phyloP scores from a whole-genome alignment of 2,113 vertebrate genomes.

The Monopterus albus region DNA sequence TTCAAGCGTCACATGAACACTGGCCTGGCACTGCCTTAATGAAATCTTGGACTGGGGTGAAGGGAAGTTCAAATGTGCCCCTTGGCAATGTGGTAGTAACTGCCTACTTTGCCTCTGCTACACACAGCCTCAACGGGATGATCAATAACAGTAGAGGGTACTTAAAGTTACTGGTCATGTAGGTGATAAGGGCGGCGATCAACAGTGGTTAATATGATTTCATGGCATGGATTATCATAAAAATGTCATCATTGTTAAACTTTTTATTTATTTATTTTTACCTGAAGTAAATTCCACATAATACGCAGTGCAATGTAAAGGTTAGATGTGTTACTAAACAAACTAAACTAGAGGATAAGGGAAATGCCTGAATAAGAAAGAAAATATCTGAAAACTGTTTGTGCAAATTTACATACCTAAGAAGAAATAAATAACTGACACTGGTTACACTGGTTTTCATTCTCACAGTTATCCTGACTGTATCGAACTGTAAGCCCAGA shows the following conservation, averaged over 20 bases:
- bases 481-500: too few species aligned
- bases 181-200: background rate
- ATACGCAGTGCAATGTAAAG: too few species aligned
- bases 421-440: too few species aligned
- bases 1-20: constrained; percentile 81
- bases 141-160: background rate
- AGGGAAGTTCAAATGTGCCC: constrained; percentile 79
- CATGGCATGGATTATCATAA: background rate
- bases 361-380: too few species aligned
- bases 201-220: background rate
- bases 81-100: constrained; percentile 39
- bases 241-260: background rate
- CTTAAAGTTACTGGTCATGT: background rate
- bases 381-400: too few species aligned
- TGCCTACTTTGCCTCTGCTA: constrained; percentile 30
- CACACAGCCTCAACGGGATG: constrained; percentile 20
- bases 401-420: too few species aligned
- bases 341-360: too few species aligned
- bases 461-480: too few species aligned
- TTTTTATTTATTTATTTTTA: too few species aligned
- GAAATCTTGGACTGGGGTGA: constrained; percentile 85
- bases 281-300: too few species aligned
- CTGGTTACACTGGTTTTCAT: too few species aligned
- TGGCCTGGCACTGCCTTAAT: constrained; percentile 84
- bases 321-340: too few species aligned